Evolutionary conservation across 2,113 vertebrate genomes (phyloP).

Genomic region (Microcebus tavaratra): DNA sequence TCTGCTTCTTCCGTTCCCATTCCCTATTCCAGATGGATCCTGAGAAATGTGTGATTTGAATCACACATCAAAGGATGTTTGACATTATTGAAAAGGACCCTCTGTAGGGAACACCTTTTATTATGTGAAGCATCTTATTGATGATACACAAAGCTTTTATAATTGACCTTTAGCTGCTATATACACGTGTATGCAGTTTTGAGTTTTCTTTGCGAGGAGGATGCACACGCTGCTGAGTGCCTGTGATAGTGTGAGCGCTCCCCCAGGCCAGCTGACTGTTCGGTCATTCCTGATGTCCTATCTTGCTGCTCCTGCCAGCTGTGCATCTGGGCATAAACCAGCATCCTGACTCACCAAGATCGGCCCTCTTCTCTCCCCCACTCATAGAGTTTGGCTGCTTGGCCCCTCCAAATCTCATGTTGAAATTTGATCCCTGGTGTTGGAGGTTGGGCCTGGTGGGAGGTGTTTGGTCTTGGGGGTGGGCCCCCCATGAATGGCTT

Average conservation of each 20-base stretch:
- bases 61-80: background rate
- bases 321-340: background rate
- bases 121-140: background rate
- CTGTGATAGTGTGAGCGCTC: rapidly evolving
- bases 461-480: too few relatives aligned
- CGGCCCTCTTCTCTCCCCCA: background rate
- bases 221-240: background rate
- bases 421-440: too few relatives aligned
- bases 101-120: background rate
- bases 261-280: rapidly evolving
- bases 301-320: rapidly evolving
- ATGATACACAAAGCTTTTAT: background rate
- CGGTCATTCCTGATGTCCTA: background rate
- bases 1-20: background rate
- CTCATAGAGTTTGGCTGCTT: too few relatives aligned
- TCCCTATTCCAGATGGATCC: background rate
- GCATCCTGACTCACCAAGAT: too few relatives aligned
- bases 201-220: background rate
- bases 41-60: background rate
- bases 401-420: too few relatives aligned
- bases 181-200: rapidly evolving
- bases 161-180: too few relatives aligned
- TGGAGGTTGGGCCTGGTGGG: too few relatives aligned
- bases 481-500: too few relatives aligned
- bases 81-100: background rate